Conservation (phyloP, 1,140 invertebrate genomes). For the Drosophila kikkawai region DNA sequence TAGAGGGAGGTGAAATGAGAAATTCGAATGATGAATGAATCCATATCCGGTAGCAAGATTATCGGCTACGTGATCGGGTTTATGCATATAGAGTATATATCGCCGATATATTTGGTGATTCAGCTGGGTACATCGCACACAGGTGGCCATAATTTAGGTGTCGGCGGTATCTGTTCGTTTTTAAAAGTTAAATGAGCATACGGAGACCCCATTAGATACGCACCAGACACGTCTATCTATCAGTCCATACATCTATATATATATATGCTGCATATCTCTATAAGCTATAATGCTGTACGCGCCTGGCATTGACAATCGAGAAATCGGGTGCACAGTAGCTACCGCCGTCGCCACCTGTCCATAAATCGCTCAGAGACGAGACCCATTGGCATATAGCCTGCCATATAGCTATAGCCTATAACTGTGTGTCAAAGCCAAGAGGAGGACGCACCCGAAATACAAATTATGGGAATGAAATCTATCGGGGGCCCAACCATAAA, state of each 20-base stretch:
- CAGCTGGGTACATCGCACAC: slow-evolving; percentile 39
- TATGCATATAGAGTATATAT: slow-evolving; percentile 28
- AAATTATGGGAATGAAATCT: slow-evolving; percentile 49
- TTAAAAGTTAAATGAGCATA: slow-evolving; percentile 65
- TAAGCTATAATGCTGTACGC: slow-evolving; percentile 39
- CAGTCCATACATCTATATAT: slow-evolving; percentile 6
- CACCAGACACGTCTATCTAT: slow-evolving; percentile 27
- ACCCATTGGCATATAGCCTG: slow-evolving; percentile 24
- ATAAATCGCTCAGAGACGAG: slow-evolving; percentile 65
- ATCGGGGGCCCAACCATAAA: slow-evolving; percentile 36
- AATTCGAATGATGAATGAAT: slow-evolving; percentile 55
- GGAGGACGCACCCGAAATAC: slow-evolving; percentile 48
- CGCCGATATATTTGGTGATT: slow-evolving; percentile 54
- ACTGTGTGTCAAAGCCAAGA: slow-evolving; percentile 3
- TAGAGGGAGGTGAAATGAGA: not conserved
- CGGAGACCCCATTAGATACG: slow-evolving; percentile 60
- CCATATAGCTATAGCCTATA: slow-evolving; percentile 5
- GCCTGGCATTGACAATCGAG: slow-evolving; percentile 49
- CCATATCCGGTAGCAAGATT: slow-evolving; percentile 66
- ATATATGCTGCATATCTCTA: slow-evolving; percentile 10
- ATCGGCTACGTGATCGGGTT: slow-evolving; percentile 26
- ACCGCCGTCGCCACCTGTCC: slow-evolving; percentile 60
- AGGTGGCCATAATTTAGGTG: slow-evolving; percentile 66
- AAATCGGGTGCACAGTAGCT: slow-evolving; percentile 50
- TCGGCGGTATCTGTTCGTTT: slow-evolving; percentile 30